Percentiles rank a stretch among this genome's conserved stretches.
Evolutionary conservation across 2,888 invertebrate species (phyloP).

Genomic region (Hirtodrosophila histrioides): DNA sequence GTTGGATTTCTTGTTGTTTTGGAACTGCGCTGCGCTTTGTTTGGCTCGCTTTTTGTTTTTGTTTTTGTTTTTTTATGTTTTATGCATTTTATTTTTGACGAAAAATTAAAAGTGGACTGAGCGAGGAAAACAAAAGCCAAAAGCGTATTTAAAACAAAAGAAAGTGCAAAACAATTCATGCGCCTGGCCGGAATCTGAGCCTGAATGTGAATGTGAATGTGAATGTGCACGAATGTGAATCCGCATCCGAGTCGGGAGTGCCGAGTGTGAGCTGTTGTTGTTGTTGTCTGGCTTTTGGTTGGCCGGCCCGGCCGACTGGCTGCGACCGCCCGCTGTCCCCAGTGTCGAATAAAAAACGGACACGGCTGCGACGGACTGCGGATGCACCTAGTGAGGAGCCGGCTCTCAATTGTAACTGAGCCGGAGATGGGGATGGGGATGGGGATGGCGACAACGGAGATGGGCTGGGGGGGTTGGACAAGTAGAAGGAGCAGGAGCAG

Average conservation of each 20-base stretch:
- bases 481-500: no score
- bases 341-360: constrained; percentile 64
- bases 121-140: constrained; percentile 57
- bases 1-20: constrained; percentile 12
- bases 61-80: background rate
- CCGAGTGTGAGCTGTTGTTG: constrained; percentile 10
- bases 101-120: constrained; percentile 40
- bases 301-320: constrained; percentile 31
- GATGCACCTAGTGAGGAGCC: constrained; percentile 65
- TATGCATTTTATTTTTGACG: constrained; percentile 34
- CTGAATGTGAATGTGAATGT: constrained; percentile 23
- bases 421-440: background rate
- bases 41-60: constrained; percentile 35
- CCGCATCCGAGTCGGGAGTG: constrained; percentile 31
- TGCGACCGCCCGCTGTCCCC: constrained; percentile 50
- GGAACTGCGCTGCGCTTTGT: constrained; percentile 34
- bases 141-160: constrained; percentile 77
- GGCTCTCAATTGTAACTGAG: constrained; percentile 21
- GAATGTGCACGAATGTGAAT: constrained; percentile 37
- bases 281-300: constrained; percentile 23
- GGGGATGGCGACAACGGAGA: background rate
- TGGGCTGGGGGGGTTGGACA: no score
- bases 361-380: constrained; percentile 60
- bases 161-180: constrained; percentile 77
- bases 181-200: constrained; percentile 56